phyloP scores from a whole-genome alignment of 2,797 vertebrate genomes.

The Notolepis coatsorum region DNA sequence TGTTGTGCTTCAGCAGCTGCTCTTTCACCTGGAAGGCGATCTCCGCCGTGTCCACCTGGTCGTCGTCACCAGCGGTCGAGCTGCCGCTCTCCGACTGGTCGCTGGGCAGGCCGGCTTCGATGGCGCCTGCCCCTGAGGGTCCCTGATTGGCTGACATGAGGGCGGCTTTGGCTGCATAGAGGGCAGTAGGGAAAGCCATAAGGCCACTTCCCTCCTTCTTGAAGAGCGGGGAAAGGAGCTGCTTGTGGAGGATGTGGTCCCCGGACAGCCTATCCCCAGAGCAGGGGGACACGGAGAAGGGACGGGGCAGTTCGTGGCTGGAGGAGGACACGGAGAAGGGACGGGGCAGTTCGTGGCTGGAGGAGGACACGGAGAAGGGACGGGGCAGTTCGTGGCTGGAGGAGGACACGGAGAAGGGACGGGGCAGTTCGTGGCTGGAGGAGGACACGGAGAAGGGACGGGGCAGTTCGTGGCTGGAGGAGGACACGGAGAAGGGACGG shows the following conservation, averaged over 20 bases:
- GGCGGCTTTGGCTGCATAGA: conserved; percentile 87
- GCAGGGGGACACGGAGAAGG: conserved; percentile 88
- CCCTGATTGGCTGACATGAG: conserved; percentile 74
- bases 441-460: conserved; percentile 88
- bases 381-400: conserved; percentile 80
- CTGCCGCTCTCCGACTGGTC: conserved; percentile 85
- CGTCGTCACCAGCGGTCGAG: conserved; percentile 84
- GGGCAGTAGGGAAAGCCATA: conserved; percentile 85
- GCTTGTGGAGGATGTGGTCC: conserved; percentile 85
- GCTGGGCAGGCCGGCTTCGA: conserved; percentile 80
- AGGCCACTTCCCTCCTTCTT: conserved; percentile 83
- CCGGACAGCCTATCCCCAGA: conserved; percentile 80
- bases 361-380: conserved; percentile 88
- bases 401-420: conserved; percentile 87
- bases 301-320: conserved; percentile 78
- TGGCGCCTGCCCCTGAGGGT: conserved; percentile 38
- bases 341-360: conserved; percentile 77
- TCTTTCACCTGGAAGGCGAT: conserved; percentile 99
- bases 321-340: conserved; percentile 82
- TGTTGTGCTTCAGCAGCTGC: conserved; percentile 98
- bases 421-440: conserved; percentile 78
- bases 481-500: conserved; percentile 86
- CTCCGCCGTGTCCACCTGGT: conserved; percentile 94
- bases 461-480: conserved; percentile 80
- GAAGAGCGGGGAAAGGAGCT: conserved; percentile 82